Evolutionary conservation across 2,797 vertebrate species (phyloP).

Genomic region (Chloroceryle inda): DNA sequence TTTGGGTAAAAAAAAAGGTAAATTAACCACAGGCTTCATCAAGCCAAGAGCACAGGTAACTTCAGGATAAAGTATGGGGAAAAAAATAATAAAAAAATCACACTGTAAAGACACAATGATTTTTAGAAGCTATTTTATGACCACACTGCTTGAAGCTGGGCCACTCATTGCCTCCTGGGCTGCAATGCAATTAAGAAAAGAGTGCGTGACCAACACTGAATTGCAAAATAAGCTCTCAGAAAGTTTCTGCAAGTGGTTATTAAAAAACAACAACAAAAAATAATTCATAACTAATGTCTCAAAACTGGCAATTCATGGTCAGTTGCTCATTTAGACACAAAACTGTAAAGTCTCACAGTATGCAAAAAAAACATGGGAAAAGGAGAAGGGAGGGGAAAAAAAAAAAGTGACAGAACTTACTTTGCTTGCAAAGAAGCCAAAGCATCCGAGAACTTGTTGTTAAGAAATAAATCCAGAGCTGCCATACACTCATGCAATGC

Average conservation of each 20-base stretch:
- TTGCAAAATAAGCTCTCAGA: constrained; percentile 32
- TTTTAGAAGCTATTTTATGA: background rate
- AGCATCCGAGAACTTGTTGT: constrained; percentile 94
- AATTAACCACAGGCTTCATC: background rate
- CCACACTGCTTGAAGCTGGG: background rate
- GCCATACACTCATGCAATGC: constrained; percentile 93
- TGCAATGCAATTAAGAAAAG: background rate
- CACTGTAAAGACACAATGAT: background rate
- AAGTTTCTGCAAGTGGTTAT: constrained; percentile 13
- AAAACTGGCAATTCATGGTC: background rate
- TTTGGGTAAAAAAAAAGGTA: background rate
- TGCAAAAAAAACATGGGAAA: background rate
- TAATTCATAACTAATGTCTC: background rate
- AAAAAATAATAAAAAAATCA: too few relatives aligned
- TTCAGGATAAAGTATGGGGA: background rate
- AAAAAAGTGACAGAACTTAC: constrained; percentile 77
- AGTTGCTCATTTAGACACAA: background rate
- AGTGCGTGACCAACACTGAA: background rate
- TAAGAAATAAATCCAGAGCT: constrained; percentile 94
- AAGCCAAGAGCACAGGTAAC: background rate
- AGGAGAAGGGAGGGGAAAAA: background rate
- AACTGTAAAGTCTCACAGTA: background rate
- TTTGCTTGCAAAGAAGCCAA: constrained; percentile 88
- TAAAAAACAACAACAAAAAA: background rate
- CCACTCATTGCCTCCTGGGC: background rate